A percentile compares a stretch with the other conserved stretches of the same genome.
These are phyloP conservation scores for Stenolophus ochropezus DNA, from an alignment of 2,888 invertebrate genomes.

Conservation along the genomic window DNA sequence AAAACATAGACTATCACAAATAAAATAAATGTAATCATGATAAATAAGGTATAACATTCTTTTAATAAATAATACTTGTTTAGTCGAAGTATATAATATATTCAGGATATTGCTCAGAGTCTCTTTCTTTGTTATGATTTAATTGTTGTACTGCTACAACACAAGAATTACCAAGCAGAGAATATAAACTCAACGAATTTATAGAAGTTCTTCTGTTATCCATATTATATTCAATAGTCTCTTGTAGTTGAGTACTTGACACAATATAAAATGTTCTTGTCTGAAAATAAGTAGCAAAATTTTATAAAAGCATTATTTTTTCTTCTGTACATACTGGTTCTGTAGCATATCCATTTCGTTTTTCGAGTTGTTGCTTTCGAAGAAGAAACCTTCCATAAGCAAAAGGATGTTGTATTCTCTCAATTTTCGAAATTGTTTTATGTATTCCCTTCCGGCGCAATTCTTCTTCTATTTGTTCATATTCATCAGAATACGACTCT, in stretches of 20 bases:
- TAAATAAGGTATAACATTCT: too few species aligned
- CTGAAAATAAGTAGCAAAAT: neutral
- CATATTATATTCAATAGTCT: slow-evolving; percentile 49
- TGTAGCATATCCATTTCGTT: neutral
- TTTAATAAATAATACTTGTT: slow-evolving; percentile 2
- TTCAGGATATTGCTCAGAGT: slow-evolving; percentile 59
- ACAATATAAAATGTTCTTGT: neutral
- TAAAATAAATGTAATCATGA: neutral
- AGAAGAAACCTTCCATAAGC: slow-evolving; percentile 58
- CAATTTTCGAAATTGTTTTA: slow-evolving; percentile 37
- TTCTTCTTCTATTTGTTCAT: neutral
- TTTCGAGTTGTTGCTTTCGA: slow-evolving; percentile 47
- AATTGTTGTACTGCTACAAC: slow-evolving; percentile 11
- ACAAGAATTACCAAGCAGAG: neutral
- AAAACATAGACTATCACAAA: neutral
- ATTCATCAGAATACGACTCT: neutral
- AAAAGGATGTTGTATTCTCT: slow-evolving; percentile 61
- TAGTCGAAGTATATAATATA: slow-evolving; percentile 52
- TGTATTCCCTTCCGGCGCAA: neutral
- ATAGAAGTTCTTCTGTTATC: slow-evolving; percentile 34
- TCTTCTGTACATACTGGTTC: neutral
- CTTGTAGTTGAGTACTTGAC: neutral
- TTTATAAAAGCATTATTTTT: too few species aligned
- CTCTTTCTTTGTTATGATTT: neutral
- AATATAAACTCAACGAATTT: neutral